These are phyloP conservation scores for Dione vanillae DNA, from an alignment of 2,888 invertebrate genomes.

Conservation along the genomic window DNA sequence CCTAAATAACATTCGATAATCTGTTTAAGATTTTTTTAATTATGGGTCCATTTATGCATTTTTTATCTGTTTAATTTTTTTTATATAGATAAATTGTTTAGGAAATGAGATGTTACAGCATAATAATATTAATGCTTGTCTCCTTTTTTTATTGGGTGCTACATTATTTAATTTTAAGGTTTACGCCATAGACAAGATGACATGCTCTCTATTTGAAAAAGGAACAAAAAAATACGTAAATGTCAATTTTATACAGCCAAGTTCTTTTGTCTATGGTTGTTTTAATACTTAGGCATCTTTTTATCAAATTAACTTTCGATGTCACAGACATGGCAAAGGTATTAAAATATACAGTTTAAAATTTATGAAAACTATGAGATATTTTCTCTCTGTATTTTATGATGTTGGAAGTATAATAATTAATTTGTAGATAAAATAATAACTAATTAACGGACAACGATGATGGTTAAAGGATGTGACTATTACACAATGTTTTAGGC, in stretches of 20 bases:
- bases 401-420: slow-evolving; percentile 25
- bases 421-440: not conserved
- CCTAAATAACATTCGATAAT: not conserved
- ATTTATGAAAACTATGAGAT: not conserved
- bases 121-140: slow-evolving; percentile 10
- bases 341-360: slow-evolving; percentile 1
- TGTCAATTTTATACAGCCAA: no score
- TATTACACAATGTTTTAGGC: slow-evolving; percentile 34
- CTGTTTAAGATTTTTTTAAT: slow-evolving; percentile 3
- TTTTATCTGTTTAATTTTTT: slow-evolving; percentile 6
- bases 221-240: no score
- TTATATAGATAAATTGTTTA: slow-evolving; percentile 5
- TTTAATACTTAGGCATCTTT: not conserved
- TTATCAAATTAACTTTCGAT: not conserved
- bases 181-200: slow-evolving; percentile 6
- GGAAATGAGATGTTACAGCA: slow-evolving; percentile 7
- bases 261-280: slow-evolving; percentile 4
- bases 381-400: slow-evolving; percentile 6
- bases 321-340: not conserved
- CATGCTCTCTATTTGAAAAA: slow-evolving; percentile 4
- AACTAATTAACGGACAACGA: not conserved
- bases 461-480: slow-evolving; percentile 40
- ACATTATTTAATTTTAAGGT: slow-evolving; percentile 24
- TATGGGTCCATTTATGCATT: slow-evolving; percentile 27
- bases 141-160: slow-evolving; percentile 14